Base-by-base conservation (phyloP, 2,797 vertebrate genomes). In the Coregonus ussuriensis region DNA sequence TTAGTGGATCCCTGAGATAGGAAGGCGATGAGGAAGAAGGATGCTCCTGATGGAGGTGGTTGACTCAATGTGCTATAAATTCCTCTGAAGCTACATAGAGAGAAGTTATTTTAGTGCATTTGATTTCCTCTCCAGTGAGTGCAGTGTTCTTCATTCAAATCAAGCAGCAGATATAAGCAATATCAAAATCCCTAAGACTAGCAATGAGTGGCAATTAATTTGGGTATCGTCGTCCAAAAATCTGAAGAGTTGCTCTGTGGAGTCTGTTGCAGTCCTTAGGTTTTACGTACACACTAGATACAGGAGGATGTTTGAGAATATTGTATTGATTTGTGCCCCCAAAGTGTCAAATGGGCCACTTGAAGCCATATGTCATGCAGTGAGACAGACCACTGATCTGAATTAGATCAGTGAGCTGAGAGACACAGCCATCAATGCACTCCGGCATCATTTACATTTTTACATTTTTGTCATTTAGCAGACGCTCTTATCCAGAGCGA, bases 91-190 rank as follows among this genome's bases (percentile, higher is more conserved):
- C 53, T 59, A 56, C 47, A 35, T 37, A 41, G 67, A 68, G 21
- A 71, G 37, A 72, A 31, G 37, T 54, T 77, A 72, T 77, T 77
- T 72, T 65, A 6, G 70, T 35, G 54, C 29, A 21, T 71, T 54
- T 71, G 52, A 52, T 72, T 72, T 53, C 14, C 71, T 31, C 47
- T 72, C 71, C 29, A 29, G 25, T 72, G 51, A 52, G 25, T 15
- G 15, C 25, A 54, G 52, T 31, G 16, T 31, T 72, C 15, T 14
- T 35, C 29, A 72, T 53, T 54, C 47, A 72, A 54, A 72, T 72
- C 51, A 72, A 54, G 52, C 15, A 31, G 51, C 29, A 15, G 25
- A 35, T 31, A 67, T 11, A 47, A 47, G 41, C 41, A 13, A 47
- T 47, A 47, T 47, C 2, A 18, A 59, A 59, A 18, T 56, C 15